These are phyloP conservation scores for Dolichallabes microphthalmus DNA, from an alignment of 2,113 vertebrate species.

Conservation along the genomic window DNA sequence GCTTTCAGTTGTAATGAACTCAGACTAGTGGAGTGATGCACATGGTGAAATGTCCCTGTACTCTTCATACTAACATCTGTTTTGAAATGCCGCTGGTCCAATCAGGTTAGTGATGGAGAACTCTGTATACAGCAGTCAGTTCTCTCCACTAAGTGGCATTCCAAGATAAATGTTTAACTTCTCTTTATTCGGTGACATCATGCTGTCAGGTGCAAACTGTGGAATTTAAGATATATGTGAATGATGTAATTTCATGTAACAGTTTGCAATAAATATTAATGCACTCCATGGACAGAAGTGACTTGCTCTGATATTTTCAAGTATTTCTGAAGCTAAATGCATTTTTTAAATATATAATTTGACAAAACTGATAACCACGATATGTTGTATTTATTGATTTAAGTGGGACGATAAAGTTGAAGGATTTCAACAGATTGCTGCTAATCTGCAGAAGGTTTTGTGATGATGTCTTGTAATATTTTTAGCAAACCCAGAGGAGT, in stretches of 20 bases:
- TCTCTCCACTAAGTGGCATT: too few relatives aligned
- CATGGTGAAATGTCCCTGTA: not conserved
- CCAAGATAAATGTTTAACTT: too few relatives aligned
- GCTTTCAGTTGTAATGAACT: not conserved
- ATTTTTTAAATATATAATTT: not conserved
- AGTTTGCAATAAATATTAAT: too few relatives aligned
- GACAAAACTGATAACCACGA: not conserved
- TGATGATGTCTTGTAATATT: not conserved
- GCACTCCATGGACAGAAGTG: too few relatives aligned
- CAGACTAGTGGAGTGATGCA: not conserved
- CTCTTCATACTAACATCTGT: not conserved
- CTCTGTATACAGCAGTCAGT: not conserved
- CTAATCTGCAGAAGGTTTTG: not conserved
- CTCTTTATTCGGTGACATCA: too few relatives aligned
- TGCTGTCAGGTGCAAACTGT: too few relatives aligned
- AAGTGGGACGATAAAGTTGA: not conserved
- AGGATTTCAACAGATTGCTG: not conserved
- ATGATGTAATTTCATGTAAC: too few relatives aligned
- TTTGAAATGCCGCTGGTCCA: not conserved
- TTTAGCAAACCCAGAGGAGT: slow-evolving; percentile 88
- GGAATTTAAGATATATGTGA: too few relatives aligned
- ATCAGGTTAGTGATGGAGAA: not conserved
- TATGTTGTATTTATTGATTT: not conserved
- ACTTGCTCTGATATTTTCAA: not conserved
- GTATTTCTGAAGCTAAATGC: not conserved